Conservation (phyloP, 2,888 invertebrate genomes). For the Calameuta filiformis region DNA sequence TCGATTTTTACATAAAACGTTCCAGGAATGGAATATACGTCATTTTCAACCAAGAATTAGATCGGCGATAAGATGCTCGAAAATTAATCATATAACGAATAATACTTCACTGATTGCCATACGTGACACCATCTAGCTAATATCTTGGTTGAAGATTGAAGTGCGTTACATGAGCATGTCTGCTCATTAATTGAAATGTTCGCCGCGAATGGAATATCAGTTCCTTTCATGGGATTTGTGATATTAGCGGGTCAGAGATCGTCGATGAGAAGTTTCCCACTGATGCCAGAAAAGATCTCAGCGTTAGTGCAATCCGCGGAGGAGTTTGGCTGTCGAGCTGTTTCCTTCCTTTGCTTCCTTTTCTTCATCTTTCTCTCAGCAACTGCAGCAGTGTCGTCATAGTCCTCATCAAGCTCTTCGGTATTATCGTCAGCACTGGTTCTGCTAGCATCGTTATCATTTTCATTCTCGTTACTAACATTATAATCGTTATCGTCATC, state of each 20-base stretch:
- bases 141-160: background rate
- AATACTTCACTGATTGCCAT: background rate
- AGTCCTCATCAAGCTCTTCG: slow-evolving; percentile 15
- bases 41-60: background rate
- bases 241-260: background rate
- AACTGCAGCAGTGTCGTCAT: background rate
- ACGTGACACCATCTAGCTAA: background rate
- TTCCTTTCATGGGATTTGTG: background rate
- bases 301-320: background rate
- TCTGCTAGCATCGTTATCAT: slow-evolving; percentile 5
- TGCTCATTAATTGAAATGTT: background rate
- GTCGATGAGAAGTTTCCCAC: background rate
- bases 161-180: background rate
- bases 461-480: slow-evolving; percentile 31
- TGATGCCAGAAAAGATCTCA: background rate
- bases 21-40: background rate
- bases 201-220: background rate
- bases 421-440: slow-evolving; percentile 22
- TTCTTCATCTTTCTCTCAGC: background rate
- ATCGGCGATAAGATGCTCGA: background rate
- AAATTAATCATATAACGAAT: background rate
- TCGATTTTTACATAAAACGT: background rate
- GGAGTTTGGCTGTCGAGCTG: background rate
- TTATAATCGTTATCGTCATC: slow-evolving; percentile 39
- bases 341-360: background rate